Evolutionary conservation across 2,888 invertebrate species (phyloP).

Genomic region (Deilephila elpenor): DNA sequence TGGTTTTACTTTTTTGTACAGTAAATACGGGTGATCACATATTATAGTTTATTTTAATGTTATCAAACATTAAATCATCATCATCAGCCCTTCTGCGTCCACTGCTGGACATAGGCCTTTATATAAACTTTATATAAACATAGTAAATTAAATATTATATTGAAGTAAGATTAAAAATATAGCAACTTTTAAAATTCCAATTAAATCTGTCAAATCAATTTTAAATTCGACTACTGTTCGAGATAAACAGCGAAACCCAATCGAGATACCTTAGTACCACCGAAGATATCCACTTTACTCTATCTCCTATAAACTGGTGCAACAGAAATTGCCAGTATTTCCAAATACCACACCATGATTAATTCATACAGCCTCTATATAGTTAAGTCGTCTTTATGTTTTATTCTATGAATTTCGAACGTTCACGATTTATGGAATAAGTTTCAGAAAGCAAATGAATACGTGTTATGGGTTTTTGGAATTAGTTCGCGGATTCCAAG

Average conservation of each 20-base stretch:
- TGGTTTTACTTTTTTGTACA: neutral
- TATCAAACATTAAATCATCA: no score
- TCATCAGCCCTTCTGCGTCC: no score
- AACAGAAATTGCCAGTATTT: constrained; percentile 45
- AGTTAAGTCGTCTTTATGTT: constrained; percentile 43
- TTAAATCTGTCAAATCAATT: neutral
- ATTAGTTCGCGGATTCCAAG: neutral
- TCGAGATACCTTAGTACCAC: constrained; percentile 37
- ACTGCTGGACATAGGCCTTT: no score
- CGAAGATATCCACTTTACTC: constrained; percentile 50
- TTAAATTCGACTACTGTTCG: neutral
- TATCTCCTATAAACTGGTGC: constrained; percentile 53
- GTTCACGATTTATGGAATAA: neutral
- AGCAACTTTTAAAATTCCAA: no score
- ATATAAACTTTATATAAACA: no score
- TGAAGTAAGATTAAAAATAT: neutral
- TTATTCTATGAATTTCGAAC: constrained; percentile 20
- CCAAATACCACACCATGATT: constrained; percentile 60
- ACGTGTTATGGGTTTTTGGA: neutral
- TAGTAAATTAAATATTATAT: neutral
- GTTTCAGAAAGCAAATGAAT: neutral
- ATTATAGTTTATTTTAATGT: no score
- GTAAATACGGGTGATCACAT: no score
- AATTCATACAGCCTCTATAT: constrained; percentile 61
- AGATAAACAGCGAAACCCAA: constrained; percentile 6